A percentile compares a stretch with the other conserved stretches of the same genome.
Evolutionary conservation across 2,113 vertebrate species (phyloP).

Genomic region (Pelusios castaneus): DNA sequence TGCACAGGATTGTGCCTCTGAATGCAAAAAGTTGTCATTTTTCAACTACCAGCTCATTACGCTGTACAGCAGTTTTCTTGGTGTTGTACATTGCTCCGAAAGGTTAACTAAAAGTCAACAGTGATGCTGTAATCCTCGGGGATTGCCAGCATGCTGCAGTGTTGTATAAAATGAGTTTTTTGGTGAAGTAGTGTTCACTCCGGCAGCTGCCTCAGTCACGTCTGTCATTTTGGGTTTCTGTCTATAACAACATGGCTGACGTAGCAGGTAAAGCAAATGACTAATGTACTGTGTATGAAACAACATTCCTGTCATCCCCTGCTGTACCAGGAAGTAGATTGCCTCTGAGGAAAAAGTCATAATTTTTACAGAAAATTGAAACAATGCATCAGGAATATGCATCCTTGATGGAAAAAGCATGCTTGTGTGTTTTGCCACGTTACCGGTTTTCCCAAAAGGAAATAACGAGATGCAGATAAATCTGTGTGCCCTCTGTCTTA

Average conservation of each 20-base stretch:
- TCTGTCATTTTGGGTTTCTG: slow-evolving; percentile 56
- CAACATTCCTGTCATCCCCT: not conserved
- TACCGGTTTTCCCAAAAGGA: not conserved
- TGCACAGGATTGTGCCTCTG: not conserved
- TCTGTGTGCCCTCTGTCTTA: slow-evolving; percentile 58
- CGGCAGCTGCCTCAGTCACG: slow-evolving; percentile 45
- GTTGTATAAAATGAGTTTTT: slow-evolving; percentile 33
- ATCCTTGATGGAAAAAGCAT: not conserved
- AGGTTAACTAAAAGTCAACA: slow-evolving; percentile 43
- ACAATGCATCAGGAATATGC: accelerated
- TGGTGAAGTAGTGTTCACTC: slow-evolving; percentile 23
- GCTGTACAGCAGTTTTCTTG: not conserved
- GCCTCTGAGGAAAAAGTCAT: not conserved
- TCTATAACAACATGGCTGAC: slow-evolving; percentile 55
- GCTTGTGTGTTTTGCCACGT: not conserved
- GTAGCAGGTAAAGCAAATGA: not conserved
- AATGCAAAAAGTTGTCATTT: not conserved
- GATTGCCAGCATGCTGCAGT: slow-evolving; percentile 59
- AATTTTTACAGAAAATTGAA: not conserved
- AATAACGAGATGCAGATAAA: slow-evolving; percentile 53
- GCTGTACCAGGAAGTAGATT: not conserved
- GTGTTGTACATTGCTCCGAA: not conserved
- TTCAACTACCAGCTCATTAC: not conserved
- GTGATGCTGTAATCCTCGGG: slow-evolving; percentile 61
- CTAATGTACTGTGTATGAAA: not conserved